These are phyloP conservation scores for Coenobita brevimanus DNA, from an alignment of 1,140 invertebrate species.

Conservation along the genomic window DNA sequence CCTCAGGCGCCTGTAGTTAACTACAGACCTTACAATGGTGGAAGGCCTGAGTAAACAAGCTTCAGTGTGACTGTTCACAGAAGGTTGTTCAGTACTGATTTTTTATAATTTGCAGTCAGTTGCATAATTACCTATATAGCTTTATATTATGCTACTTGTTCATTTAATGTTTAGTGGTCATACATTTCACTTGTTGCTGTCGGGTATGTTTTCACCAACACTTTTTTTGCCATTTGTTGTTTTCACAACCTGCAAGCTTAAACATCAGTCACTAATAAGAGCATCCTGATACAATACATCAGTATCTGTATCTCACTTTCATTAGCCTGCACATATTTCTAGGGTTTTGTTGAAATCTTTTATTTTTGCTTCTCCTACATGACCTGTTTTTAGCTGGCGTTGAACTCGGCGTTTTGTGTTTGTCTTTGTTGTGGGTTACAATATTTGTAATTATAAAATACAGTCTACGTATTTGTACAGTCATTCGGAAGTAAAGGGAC, in stretches of 20 bases:
- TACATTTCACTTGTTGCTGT: too few species aligned
- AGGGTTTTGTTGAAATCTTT: neutral
- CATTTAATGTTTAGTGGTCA: too few species aligned
- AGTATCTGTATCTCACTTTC: slow-evolving; percentile 39
- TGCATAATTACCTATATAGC: too few species aligned
- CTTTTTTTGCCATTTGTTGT: neutral
- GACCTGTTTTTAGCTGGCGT: neutral
- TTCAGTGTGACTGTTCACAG: too few species aligned
- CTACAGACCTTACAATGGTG: too few species aligned
- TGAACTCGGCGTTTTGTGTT: neutral
- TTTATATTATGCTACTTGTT: too few species aligned
- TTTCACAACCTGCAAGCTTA: neutral
- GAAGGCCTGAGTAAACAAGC: too few species aligned
- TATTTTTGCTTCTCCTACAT: slow-evolving; percentile 37
- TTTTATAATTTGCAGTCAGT: too few species aligned
- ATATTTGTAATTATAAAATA: slow-evolving; percentile 3
- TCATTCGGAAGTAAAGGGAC: too few species aligned
- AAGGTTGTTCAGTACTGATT: too few species aligned
- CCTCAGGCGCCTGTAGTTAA: too few species aligned
- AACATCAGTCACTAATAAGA: neutral
- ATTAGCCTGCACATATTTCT: slow-evolving; percentile 25
- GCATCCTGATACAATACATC: neutral
- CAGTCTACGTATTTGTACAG: slow-evolving; percentile 15
- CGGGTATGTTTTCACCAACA: neutral
- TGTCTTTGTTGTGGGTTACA: neutral